These are phyloP conservation scores for Drosophila anomalata DNA, from an alignment of 2,888 invertebrate genomes.

Conservation along the genomic window DNA sequence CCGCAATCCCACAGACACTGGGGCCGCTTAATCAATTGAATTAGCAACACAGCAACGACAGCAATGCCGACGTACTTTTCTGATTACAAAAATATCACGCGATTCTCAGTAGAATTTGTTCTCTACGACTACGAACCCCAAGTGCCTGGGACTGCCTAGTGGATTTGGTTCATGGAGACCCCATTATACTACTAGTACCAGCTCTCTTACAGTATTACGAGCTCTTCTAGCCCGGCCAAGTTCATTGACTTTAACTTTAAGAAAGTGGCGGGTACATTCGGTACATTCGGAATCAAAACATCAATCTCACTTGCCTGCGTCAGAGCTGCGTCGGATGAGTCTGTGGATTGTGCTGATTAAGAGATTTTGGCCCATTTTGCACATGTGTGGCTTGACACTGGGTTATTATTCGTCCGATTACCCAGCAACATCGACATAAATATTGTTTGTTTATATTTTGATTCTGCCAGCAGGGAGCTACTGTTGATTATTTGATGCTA, in stretches of 20 bases:
- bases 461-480: not conserved
- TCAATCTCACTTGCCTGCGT: slow-evolving; percentile 41
- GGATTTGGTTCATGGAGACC: not conserved
- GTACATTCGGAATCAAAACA: no score
- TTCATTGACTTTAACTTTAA: slow-evolving; percentile 59
- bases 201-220: slow-evolving; percentile 43
- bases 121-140: slow-evolving; percentile 40
- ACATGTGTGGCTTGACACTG: slow-evolving; percentile 5
- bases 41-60: slow-evolving; percentile 40
- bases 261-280: slow-evolving; percentile 5
- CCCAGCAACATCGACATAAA: not conserved
- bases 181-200: not conserved
- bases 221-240: slow-evolving; percentile 34
- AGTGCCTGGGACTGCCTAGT: not conserved
- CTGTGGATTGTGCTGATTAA: slow-evolving; percentile 15
- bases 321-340: slow-evolving; percentile 58
- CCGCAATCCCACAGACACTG: slow-evolving; percentile 35
- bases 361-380: slow-evolving; percentile 33
- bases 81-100: slow-evolving; percentile 79
- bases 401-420: not conserved
- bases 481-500: not conserved
- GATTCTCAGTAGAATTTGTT: slow-evolving; percentile 76
- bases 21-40: slow-evolving; percentile 73
- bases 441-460: slow-evolving; percentile 4
- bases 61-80: slow-evolving; percentile 43